Conservation (phyloP, 1,140 invertebrate genomes). For the Pinna nobilis region DNA sequence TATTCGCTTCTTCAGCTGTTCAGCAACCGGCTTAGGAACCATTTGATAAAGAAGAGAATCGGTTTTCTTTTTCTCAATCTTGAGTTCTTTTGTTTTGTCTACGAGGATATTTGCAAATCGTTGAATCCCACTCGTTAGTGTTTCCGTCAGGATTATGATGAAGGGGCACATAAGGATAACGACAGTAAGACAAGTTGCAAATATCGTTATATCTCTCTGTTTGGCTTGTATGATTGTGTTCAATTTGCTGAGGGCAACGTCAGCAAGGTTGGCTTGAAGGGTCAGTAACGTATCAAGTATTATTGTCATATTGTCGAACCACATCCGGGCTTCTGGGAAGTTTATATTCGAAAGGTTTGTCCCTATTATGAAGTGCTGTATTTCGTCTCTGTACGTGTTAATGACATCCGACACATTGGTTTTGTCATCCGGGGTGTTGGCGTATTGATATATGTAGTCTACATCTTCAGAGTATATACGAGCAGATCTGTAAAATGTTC, state of each 20-base stretch:
- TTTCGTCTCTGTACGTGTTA: slow-evolving; percentile 42
- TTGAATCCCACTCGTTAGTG: slow-evolving; percentile 62
- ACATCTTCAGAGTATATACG: slow-evolving; percentile 33
- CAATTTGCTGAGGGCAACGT: slow-evolving; percentile 43
- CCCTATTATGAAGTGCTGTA: slow-evolving; percentile 34
- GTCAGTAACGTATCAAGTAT: slow-evolving; percentile 62
- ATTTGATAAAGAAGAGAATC: slow-evolving; percentile 72
- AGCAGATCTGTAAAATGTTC: slow-evolving; percentile 36
- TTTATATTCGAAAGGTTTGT: slow-evolving; percentile 19
- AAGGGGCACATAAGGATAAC: slow-evolving; percentile 61
- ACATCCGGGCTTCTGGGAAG: slow-evolving; percentile 48
- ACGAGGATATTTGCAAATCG: slow-evolving; percentile 67
- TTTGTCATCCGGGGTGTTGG: slow-evolving; percentile 14
- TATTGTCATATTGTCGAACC: slow-evolving; percentile 66
- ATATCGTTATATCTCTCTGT: slow-evolving; percentile 42
- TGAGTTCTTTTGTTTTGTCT: slow-evolving; percentile 68
- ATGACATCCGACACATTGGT: slow-evolving; percentile 47
- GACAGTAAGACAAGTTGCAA: slow-evolving; percentile 52
- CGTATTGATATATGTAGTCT: slow-evolving; percentile 19
- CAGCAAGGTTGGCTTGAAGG: slow-evolving; percentile 57
- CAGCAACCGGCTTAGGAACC: slow-evolving; percentile 78
- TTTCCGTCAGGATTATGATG: slow-evolving; percentile 58
- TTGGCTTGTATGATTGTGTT: slow-evolving; percentile 44
- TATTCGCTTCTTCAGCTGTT: slow-evolving; percentile 73
- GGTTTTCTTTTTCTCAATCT: slow-evolving; percentile 62